Evolutionary conservation across 2,888 invertebrate genomes (phyloP).

Genomic region (Globia sparganii): DNA sequence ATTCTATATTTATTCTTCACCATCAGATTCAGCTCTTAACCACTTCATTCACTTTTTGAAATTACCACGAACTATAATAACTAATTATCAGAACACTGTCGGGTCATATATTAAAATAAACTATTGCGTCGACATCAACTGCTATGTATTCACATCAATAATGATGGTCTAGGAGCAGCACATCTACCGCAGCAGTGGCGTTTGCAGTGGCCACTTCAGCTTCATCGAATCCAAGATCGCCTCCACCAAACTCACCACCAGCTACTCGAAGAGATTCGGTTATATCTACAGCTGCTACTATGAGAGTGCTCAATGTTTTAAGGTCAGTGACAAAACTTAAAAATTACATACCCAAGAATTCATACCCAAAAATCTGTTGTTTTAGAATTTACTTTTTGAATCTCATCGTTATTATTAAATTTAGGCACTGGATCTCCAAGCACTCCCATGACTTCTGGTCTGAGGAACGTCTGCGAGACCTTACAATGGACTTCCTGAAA

Average conservation of each 20-base stretch:
- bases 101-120: not conserved
- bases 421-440: constrained; percentile 97
- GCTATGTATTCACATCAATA: constrained; percentile 35
- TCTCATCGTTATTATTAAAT: not conserved
- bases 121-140: not conserved
- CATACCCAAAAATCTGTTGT: not conserved
- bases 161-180: constrained; percentile 92
- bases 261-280: constrained; percentile 92
- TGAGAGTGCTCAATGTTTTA: constrained; percentile 97
- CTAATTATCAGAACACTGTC: constrained; percentile 9
- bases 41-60: constrained; percentile 11
- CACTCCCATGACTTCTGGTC: constrained; percentile 97
- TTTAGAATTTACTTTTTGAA: not conserved
- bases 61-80: constrained; percentile 12
- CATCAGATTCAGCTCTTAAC: constrained; percentile 8
- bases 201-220: constrained; percentile 98
- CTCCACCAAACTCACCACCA: constrained; percentile 89
- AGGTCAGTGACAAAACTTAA: constrained; percentile 79
- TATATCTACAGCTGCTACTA: constrained; percentile 97
- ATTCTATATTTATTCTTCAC: constrained; percentile 14
- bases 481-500: constrained; percentile 96
- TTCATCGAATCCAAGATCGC: constrained; percentile 95
- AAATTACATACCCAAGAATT: not conserved
- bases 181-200: constrained; percentile 96
- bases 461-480: constrained; percentile 93